A percentile compares a stretch with the other conserved stretches of the same genome.
phyloP scores from a whole-genome alignment of 2,797 vertebrate species.

The Melanotaenia maccullochi region DNA sequence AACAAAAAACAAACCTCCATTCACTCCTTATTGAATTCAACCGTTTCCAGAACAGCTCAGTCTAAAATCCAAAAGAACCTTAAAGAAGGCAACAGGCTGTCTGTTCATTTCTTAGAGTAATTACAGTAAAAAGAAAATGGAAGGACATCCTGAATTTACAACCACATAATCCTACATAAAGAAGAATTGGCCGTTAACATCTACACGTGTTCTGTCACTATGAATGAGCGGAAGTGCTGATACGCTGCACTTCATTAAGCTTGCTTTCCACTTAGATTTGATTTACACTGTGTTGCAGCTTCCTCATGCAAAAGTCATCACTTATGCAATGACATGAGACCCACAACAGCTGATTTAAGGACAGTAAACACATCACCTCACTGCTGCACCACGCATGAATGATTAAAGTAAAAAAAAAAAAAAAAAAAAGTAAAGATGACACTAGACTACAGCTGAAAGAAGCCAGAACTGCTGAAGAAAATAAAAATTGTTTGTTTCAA shows the following conservation, averaged over 20 bases:
- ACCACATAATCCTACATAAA: conserved; percentile 48
- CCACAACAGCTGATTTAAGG: conserved; percentile 30
- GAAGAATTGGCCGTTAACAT: conserved; percentile 23
- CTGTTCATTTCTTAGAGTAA: conserved; percentile 30
- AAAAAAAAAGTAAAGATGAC: background rate
- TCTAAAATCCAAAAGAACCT: conserved; percentile 11
- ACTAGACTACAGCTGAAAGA: background rate
- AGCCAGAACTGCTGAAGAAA: background rate
- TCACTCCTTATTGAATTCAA: background rate
- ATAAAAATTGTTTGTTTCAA: background rate
- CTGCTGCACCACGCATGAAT: background rate
- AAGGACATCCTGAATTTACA: conserved; percentile 32
- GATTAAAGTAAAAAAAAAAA: background rate
- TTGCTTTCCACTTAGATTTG: background rate
- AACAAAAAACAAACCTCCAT: background rate
- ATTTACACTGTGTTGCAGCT: conserved; percentile 11
- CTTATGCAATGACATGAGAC: conserved; percentile 6
- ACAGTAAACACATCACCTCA: conserved; percentile 13
- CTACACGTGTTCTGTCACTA: conserved; percentile 6
- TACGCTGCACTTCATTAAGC: background rate
- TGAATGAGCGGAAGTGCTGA: conserved; percentile 8
- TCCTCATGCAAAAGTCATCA: conserved; percentile 23
- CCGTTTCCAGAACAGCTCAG: conserved; percentile 17
- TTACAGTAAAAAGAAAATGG: conserved; percentile 34
- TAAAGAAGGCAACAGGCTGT: conserved; percentile 30